Base-by-base conservation (phyloP, 1,140 invertebrate species). In the Phymastichus coffea region DNA sequence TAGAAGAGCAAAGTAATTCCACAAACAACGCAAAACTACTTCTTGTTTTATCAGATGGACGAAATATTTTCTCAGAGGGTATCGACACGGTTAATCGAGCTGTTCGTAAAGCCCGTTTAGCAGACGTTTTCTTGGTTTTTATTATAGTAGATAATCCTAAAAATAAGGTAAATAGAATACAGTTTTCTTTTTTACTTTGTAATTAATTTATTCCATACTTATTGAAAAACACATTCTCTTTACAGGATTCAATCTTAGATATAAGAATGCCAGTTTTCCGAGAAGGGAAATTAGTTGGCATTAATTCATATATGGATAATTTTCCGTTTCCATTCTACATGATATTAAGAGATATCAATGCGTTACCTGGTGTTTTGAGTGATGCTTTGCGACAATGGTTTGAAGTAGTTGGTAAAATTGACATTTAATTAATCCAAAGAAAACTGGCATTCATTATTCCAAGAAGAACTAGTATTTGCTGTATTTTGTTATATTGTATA, bases 301-400 rank as follows among this genome's bases (percentile, higher is more conserved):
- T 91, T 61, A 77, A 86, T 69, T 84, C 86, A 12, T 98, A 98
- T 75, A 88, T 99, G 83, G 95, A 98, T 66, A 85, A 83, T 61
- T 99, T 99, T 77, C 97, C 97, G 6, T 99, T 99, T 74, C 95
- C 96, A n/a, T 99, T 96, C 81, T 99, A 99, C 76, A 85, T 99
- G 20, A 92, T 99, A 66, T 82, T 99, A 6, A 80, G 92, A 53
- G 92, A 98, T 71, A 88, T 98, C 60, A 87, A 88, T 58, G 86
- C 87, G 26, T 78, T 99, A 53, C 97, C 97, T 1, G 80, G 84
- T 44, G 92, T 97, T 4, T 79, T 99, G 6, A 94, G 95, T 69
- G 97, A 99, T 79, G 96, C 97, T 2, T 81, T 99, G 37, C 80
- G 96, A 61, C 97, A 99, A 75, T 99, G 97, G 97, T 99, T 99